These are phyloP conservation scores for Mycteria americana DNA, from an alignment of 2,797 vertebrate genomes.

Conservation along the genomic window DNA sequence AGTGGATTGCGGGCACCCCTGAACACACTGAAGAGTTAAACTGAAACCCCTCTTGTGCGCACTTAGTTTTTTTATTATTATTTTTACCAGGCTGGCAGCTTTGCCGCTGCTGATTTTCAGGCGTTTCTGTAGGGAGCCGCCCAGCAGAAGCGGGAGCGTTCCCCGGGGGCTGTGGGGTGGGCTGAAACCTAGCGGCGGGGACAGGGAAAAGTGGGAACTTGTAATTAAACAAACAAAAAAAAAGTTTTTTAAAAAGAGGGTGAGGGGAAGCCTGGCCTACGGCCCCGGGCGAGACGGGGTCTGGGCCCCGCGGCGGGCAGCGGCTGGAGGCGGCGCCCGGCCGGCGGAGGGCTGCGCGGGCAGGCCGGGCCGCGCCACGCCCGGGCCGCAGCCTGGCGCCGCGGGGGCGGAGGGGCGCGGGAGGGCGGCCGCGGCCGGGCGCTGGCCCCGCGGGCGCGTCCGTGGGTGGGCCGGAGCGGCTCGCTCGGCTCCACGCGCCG, in stretches of 20 bases:
- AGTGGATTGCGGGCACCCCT: neutral
- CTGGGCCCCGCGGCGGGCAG: neutral
- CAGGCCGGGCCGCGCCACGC: neutral
- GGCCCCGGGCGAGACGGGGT: neutral
- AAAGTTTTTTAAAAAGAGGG: neutral
- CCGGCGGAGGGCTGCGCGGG: neutral
- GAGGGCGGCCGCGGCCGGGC: neutral
- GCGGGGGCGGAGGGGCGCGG: neutral
- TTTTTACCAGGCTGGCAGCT: neutral
- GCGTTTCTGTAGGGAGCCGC: neutral
- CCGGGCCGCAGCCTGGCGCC: neutral
- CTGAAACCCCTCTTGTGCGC: neutral
- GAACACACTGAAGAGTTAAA: neutral
- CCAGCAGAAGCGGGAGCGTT: neutral
- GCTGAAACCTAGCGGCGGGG: neutral
- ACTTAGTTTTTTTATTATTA: neutral
- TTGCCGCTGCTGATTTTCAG: neutral
- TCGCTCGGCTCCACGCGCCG: no score
- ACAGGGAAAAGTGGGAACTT: neutral
- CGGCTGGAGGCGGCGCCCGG: neutral
- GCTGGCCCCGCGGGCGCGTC: neutral
- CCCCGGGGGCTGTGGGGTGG: neutral
- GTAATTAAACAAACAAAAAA: neutral
- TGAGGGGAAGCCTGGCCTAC: fast-evolving
- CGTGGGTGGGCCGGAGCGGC: neutral